Base-by-base conservation (phyloP, 2,113 vertebrate species). In the Grallaria varia region DNA sequence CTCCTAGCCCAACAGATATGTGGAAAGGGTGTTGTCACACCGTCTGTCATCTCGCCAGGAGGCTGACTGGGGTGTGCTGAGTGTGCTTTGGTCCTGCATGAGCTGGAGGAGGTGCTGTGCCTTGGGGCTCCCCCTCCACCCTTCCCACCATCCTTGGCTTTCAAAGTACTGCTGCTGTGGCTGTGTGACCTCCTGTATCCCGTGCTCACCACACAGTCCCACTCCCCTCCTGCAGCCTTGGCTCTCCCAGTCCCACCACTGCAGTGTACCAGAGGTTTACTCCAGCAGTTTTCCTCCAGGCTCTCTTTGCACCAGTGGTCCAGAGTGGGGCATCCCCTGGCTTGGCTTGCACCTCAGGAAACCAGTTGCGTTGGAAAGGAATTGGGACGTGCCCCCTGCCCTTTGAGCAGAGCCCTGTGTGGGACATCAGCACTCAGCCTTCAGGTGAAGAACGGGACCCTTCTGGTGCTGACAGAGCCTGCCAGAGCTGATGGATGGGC, bases 211-310 rank as follows among this genome's bases (percentile, higher is more conserved):
- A 1, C 40, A 10, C 5, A 60, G 37, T 20, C 39, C 9, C 5
- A 31, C 5, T 33, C 11, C 8, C 15, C 15, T 53, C 33, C 67
- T 27, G 39, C 49, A 73, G 35, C 53, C 49, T 27, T 44, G 5
- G 4, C 37, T 27, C 4, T 68, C 24, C 71, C 10, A 12, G 9
- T 44, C 30, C 63, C 80, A 12, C 30, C 49, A 5, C 12, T 12
- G 4, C 23, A 27, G 37, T 3, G 40, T 23, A 49, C n/a, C 50
- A 58, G 21, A 0, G 2, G 2, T 39, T 64, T 14, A 12, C 24
- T 69, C 33, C 58, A 56, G 25, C 15, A 56, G 16, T 8, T 60
- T 35, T 75, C 12, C 18, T 68, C 35, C 18, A n/a, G 73, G 40
- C 28, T 55, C 31, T 14, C 37, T 35, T 52, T 19, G 59, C 28